These are phyloP conservation scores for Pipra filicauda DNA, from an alignment of 2,113 vertebrate species.

Conservation along the genomic window DNA sequence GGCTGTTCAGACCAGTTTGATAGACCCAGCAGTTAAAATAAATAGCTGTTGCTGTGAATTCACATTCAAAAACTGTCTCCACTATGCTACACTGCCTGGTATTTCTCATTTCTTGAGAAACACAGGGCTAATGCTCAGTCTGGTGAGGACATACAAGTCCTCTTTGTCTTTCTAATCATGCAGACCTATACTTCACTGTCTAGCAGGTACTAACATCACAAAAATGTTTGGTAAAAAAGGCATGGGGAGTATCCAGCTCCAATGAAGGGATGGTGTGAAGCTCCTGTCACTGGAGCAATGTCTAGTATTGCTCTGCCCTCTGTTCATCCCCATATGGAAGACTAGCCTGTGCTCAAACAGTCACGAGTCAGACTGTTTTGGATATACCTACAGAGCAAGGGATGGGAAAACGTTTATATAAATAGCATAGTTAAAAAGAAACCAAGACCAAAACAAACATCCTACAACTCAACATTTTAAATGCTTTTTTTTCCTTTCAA, in stretches of 20 bases:
- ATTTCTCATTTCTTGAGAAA: background rate
- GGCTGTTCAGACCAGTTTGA: background rate
- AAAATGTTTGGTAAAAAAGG: background rate
- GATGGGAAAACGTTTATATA: background rate
- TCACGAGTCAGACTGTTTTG: background rate
- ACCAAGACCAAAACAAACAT: background rate
- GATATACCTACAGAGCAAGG: background rate
- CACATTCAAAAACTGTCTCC: background rate
- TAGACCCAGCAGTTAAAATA: background rate
- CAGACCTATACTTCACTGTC: background rate
- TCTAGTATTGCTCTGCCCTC: background rate
- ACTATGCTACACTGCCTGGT: background rate
- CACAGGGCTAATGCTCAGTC: background rate
- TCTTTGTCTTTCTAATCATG: background rate
- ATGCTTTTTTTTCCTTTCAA: accelerated
- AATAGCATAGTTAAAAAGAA: background rate
- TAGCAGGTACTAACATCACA: background rate
- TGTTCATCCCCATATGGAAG: accelerated
- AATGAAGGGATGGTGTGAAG: background rate
- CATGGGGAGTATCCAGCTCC: background rate
- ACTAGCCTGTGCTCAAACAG: background rate
- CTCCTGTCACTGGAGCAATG: background rate
- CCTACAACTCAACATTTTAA: background rate
- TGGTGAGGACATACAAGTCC: background rate
- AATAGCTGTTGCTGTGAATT: background rate